Evolutionary conservation across 1,140 invertebrate species (phyloP).

Genomic region (Macrobrachium rosenbergii): DNA sequence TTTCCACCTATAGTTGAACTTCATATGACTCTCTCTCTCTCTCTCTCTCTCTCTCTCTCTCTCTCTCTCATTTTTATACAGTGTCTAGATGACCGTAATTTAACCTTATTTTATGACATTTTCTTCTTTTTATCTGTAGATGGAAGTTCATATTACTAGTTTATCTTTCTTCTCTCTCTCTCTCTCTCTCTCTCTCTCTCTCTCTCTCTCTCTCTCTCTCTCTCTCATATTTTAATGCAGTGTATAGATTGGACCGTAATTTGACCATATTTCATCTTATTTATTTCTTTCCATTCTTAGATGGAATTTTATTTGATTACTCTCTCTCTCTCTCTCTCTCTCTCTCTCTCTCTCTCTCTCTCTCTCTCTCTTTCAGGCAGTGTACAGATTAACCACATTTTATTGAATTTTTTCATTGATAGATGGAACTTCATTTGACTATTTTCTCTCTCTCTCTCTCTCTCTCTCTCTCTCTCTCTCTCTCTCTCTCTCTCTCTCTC

Average conservation of each 20-base stretch:
- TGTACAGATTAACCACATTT: too few relatives aligned
- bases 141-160: background rate
- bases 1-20: background rate
- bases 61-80: background rate
- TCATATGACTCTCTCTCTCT: background rate
- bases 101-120: background rate
- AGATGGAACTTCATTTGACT: too few relatives aligned
- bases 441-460: background rate
- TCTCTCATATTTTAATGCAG: too few relatives aligned
- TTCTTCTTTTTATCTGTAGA: background rate
- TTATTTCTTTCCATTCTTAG: too few relatives aligned
- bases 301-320: too few relatives aligned
- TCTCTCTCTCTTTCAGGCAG: too few relatives aligned
- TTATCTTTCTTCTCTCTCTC: background rate
- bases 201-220: background rate
- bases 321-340: too few relatives aligned
- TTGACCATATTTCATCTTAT: too few relatives aligned
- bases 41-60: background rate
- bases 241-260: too few relatives aligned
- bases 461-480: background rate
- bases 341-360: too few relatives aligned
- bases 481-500: background rate
- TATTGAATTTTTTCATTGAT: too few relatives aligned
- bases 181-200: conserved; percentile 1
- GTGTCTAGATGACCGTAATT: background rate